phyloP scores from a whole-genome alignment of 2,113 vertebrate genomes.

The Dicentrarchus labrax region DNA sequence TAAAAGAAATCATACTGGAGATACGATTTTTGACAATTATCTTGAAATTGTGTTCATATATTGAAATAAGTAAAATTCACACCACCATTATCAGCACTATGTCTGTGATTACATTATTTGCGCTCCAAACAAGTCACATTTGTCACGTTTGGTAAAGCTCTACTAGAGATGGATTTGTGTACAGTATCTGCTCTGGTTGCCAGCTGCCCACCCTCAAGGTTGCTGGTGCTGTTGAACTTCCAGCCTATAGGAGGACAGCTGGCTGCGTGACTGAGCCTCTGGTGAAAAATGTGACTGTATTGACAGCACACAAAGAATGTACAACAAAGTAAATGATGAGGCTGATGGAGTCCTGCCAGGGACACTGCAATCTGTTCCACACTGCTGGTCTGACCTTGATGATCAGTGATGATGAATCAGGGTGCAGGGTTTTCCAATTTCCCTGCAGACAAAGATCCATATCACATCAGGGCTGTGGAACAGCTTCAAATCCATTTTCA shows the following conservation, averaged over 20 bases:
- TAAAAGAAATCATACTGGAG: neutral
- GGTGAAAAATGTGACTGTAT: slow-evolving; percentile 47
- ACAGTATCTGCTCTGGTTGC: neutral
- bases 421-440: slow-evolving; percentile 19
- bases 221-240: neutral
- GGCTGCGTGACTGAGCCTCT: slow-evolving; percentile 11
- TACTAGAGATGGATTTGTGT: too few relatives aligned
- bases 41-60: neutral
- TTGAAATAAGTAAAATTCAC: neutral
- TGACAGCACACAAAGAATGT: slow-evolving; percentile 27
- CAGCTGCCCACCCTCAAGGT: neutral
- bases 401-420: slow-evolving; percentile 29
- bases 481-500: slow-evolving; percentile 12
- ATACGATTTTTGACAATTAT: neutral
- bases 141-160: too few relatives aligned
- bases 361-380: slow-evolving; percentile 29
- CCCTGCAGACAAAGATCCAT: slow-evolving; percentile 42
- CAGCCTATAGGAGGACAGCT: slow-evolving; percentile 1
- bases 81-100: neutral
- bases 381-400: slow-evolving; percentile 21
- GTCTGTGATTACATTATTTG: neutral
- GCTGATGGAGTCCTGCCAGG: slow-evolving; percentile 33
- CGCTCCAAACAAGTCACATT: neutral
- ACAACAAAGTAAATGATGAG: neutral
- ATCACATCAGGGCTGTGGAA: slow-evolving; percentile 16